A percentile compares a stretch with the other conserved stretches of the same genome.
Conservation (phyloP, 2,797 vertebrate genomes). For the Malacoctenus gilli region DNA sequence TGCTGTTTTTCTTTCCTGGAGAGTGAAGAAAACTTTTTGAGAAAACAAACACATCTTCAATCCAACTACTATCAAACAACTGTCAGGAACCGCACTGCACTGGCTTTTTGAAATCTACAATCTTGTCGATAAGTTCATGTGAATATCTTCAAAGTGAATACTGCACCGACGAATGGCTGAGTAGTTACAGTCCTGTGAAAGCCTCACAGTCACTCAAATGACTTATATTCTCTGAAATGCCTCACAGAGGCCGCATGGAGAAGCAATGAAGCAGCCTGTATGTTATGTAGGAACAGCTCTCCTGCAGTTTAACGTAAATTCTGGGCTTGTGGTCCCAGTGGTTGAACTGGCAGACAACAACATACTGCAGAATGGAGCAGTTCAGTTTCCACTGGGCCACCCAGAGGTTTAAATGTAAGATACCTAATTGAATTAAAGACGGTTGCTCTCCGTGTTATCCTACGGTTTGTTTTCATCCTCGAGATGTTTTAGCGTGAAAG, state of each 20-base stretch:
- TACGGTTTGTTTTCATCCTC: background rate
- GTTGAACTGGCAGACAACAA: slow-evolving; percentile 21
- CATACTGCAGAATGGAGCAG: slow-evolving; percentile 1
- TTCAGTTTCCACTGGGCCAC: slow-evolving; percentile 28
- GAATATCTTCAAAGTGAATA: too few relatives aligned
- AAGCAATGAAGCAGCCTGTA: slow-evolving; percentile 9
- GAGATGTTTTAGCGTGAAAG: slow-evolving; percentile 11
- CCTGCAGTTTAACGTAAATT: slow-evolving; percentile 9
- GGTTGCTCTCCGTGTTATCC: slow-evolving; percentile 5
- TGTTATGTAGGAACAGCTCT: slow-evolving; percentile 21
- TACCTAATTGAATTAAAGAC: background rate
- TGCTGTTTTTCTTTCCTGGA: slow-evolving; percentile 17
- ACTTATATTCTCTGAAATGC: background rate
- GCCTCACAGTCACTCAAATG: background rate
- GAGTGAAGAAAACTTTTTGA: too few relatives aligned
- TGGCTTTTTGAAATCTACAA: too few relatives aligned
- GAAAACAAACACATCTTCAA: too few relatives aligned
- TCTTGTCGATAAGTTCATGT: too few relatives aligned
- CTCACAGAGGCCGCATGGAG: background rate
- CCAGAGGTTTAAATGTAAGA: slow-evolving; percentile 21
- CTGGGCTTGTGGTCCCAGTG: background rate
- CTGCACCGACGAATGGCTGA: background rate
- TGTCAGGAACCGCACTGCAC: too few relatives aligned
- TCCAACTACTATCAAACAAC: too few relatives aligned
- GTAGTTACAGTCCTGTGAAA: too few relatives aligned